Base-by-base conservation (phyloP, 2,888 invertebrate genomes). In the Iselma pallidipennis region DNA sequence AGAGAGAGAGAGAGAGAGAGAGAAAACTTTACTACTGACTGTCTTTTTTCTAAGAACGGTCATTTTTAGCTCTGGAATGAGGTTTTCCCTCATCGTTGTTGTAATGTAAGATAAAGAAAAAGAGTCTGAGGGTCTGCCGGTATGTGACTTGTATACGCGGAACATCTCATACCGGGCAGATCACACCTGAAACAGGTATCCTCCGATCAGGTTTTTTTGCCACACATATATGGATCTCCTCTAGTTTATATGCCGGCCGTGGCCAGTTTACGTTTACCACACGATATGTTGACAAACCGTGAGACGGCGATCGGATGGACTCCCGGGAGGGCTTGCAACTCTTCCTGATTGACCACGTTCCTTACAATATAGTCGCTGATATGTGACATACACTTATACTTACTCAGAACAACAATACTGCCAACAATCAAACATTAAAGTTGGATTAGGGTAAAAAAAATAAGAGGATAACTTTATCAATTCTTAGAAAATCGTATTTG, bases 111-210 rank as follows among this genome's bases (percentile, higher is more conserved):
- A 55, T 55, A 58, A 58, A 61, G 49, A 16, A 29, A 29, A 12
- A 10, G 29, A 16, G 37, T 16, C 37, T 37, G 37, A 61, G 61
- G 52, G 56, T 56, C 52, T 48, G 42, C 45, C 23, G 57, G 59
- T 60, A 64, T 64, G 64, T 57, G 64, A 59, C 64, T 53, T 64
- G 53, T 59, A 49, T 52, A 64, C 64, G 64, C 60, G 64, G 64
- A 64, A 64, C 61, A 61, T 64, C 64, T 64, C 57, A 54, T 60
- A 64, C 59, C 55, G 64, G 60, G 37, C 60, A 64, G 60, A 63
- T 64, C 60, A 57, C 64, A 64, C 64, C 64, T 64, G 64, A 59
- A 29, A 58, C 62, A 62, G 62, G 62, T 62, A 62, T 55, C 57
- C 55, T 55, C 57, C 55, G 55, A 28, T 50, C 28, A 26, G 50